Evolutionary conservation across 2,888 invertebrate genomes (phyloP), one percentile per base, ranked within the genome.

Genomic region (Xylota segnis): DNA sequence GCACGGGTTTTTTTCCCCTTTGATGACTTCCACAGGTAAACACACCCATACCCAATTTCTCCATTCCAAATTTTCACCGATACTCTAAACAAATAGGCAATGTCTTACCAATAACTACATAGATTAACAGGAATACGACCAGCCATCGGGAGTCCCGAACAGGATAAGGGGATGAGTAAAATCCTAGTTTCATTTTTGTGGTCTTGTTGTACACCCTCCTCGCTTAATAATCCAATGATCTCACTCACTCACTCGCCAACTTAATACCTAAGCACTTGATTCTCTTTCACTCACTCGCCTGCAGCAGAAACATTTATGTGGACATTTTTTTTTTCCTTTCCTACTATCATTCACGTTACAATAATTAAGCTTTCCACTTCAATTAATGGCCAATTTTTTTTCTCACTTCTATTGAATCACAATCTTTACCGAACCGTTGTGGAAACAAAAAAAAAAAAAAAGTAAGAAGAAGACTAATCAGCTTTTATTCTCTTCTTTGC

Each of bases 71-170:
- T 14, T 37, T 50, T 4, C 14, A 47, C 10, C 16, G 45, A 23
- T 16, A 59, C 5, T 27, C 1, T 32, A 43, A 43, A 34, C n/a
- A 54, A 54, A 12, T 29, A 7, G 2, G 5, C 23, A 14, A 47
- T 37, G 50, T 61, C 91, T 91, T 88, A 91, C 91, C 91, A 89
- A 89, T 90, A 88, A 91, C 89, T 89, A 91, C 89, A 88, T 89
- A 90, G 88, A 91, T 88, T 88, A 90, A 88, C 83, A 90, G 81
- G 76, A 90, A 88, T 87, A 90, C 88, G 88, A 90, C 89, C 88
- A 91, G 89, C 90, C 90, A 91, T 75, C 87, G 87, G 34, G 82
- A 74, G 47, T 86, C 72, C 29, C 86, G 86, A 50, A 65, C 76
- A 77, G 82, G 77, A 82, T 77, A 68, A 56, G 54, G 61, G 63